Evolutionary conservation across 2,113 vertebrate genomes (phyloP).

Genomic region (Zosterops pallidus): DNA sequence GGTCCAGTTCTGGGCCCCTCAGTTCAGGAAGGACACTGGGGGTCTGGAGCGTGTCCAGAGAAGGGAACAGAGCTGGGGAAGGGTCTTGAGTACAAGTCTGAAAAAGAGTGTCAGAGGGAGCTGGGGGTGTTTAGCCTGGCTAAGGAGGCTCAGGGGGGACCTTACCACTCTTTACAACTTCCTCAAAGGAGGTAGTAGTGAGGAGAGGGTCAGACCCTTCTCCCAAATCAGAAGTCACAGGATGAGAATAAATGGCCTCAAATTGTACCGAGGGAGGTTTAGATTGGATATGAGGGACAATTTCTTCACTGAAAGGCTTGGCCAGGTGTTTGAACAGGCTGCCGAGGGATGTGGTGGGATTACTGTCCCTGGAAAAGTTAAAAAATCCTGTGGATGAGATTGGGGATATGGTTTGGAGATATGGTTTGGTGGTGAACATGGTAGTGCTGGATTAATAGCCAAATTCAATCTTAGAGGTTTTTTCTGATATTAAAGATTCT

Average conservation of each 20-base stretch:
- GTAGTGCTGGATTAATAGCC: background rate
- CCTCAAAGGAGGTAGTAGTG: background rate
- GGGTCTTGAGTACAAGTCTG: background rate
- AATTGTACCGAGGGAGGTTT: background rate
- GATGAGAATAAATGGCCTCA: background rate
- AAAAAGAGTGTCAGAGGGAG: rapidly evolving
- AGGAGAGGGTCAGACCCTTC: background rate
- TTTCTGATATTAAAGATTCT: background rate
- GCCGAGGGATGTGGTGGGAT: background rate
- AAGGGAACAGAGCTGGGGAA: rapidly evolving
- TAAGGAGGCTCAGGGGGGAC: too few species aligned
- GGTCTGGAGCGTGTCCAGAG: rapidly evolving
- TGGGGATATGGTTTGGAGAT: too few species aligned
- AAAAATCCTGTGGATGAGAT: background rate
- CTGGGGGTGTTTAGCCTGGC: background rate
- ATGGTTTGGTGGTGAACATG: background rate
- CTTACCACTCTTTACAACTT: rapidly evolving
- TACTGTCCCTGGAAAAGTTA: background rate
- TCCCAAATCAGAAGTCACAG: background rate
- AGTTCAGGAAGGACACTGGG: rapidly evolving
- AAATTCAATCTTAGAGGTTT: rapidly evolving
- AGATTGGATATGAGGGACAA: background rate
- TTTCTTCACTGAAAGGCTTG: background rate
- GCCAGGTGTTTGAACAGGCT: background rate
- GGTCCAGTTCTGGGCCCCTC: background rate